Base-by-base conservation (phyloP, 2,888 invertebrate species). In the Carpatolechia fugitivella region DNA sequence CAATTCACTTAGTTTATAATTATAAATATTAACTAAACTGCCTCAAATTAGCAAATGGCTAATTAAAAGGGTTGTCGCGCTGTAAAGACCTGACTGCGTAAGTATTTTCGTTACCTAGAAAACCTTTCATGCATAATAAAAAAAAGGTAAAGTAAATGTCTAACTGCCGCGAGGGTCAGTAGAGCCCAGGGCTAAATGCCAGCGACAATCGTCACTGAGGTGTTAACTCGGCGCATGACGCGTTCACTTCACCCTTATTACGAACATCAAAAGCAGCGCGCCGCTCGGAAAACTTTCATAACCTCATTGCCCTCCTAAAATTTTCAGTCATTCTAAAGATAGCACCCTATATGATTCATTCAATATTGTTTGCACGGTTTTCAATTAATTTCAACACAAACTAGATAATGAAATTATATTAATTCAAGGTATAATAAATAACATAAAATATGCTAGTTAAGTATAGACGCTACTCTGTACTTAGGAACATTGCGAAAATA, bases 211-310 rank as follows among this genome's bases (percentile, higher is more conserved):
- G 40, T 51, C 59, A 49, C 46, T 57, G 56, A 58, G 54, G 59
- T 53, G 60, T 57, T 40, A 60, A 55, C 47, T 13, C 36, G 11
- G 14, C 40, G 11, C 18, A 13, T 58, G 47, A 55, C 58, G 56
- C 58, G 46, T 54, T n/a, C n/a, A n/a, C n/a, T 61, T 51, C 57
- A 62, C 57, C 60, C 64, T 65, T 63, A 66, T 56, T 70, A 66
- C 55, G 58, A 40, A 16, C 57, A 59, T 61, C 60, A 55, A 59
- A 55, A 60, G 63, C 31, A 14, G 13, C 31, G 8, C 52, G 41
- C 41, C 52, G 40, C 47, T 6, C 30, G 11, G n/a, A n/a, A n/a
- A 16, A 20, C 18, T 18, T 41, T 41, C 18, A 8, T 18, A 41
- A 35, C 35, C 24, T 18, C 18, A 1, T 20, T 16, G 20, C 40